Base-by-base conservation (phyloP, 2,797 vertebrate species). In the Hypotaenidia okinawae region DNA sequence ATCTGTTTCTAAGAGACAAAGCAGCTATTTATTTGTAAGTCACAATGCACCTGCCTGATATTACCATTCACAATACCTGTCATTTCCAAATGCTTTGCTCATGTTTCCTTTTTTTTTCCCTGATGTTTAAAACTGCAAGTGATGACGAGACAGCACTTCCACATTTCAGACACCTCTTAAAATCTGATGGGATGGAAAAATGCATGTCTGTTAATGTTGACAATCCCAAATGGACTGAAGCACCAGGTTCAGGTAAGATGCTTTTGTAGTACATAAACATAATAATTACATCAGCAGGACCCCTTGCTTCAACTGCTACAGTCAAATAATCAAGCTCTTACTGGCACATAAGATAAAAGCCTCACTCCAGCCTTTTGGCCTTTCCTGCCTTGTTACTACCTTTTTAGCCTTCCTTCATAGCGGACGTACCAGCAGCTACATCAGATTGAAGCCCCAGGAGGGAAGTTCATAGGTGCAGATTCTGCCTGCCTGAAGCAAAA, bases 121-220 rank as follows among this genome's bases (percentile, higher is more conserved):
- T 78, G 32, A 54, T 78, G 27, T 79, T 93, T 92, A 64, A 81
- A 89, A 77, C 49, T 37, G n/a, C 66, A 93, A 81, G 47, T 15
- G 30, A 57, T 15, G 30, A 57, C 79, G 62, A 76, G 73, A 49
- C 28, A 87, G 67, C 74, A 67, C 41, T 74, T 61, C 11, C 58
- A 13, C 47, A 28, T 63, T 62, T 52, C 82, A 72, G 58, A 51
- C 58, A 69, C 54, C 47, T 75, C 73, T 76, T 69, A 35, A 77
- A 55, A 78, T 47, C 43, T 63, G 81, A 17, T 0, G 1, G 72
- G 69, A 83, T 15, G 47, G 45, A 41, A 62, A 79, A 73, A 54
- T 2, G 7, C 23, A 16, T 84, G 32, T 78, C 73, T 80, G 58
- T 35, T 52, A 81, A 37, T 8, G 27, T 39, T 57, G 66, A 80